phyloP scores from a whole-genome alignment of 2,113 vertebrate species.

The Tupaia chinensis region DNA sequence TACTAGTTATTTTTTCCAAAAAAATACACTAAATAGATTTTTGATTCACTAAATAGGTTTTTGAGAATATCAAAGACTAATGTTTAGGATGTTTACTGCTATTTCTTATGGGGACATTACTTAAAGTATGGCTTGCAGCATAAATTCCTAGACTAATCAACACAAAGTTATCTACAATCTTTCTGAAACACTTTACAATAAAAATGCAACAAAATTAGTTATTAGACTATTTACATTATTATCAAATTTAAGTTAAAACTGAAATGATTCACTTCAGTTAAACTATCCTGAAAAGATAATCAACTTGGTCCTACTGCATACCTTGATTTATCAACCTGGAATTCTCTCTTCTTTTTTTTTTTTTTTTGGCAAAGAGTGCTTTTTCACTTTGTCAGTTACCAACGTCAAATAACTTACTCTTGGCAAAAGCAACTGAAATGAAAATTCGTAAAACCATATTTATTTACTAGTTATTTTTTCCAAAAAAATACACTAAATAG shows the following conservation, averaged over 20 bases:
- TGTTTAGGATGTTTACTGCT: slow-evolving; percentile 18
- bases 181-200: slow-evolving; percentile 61
- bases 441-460: slow-evolving; percentile 67
- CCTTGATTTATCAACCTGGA: not conserved
- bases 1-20: slow-evolving; percentile 54
- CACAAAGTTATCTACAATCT: not conserved
- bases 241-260: slow-evolving; percentile 50
- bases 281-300: slow-evolving; percentile 33
- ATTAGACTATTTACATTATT: slow-evolving; percentile 21
- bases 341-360: not conserved
- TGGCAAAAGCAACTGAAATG: slow-evolving; percentile 95
- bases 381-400: slow-evolving; percentile 99
- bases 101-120: slow-evolving; percentile 42
- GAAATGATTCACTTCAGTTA: slow-evolving; percentile 27
- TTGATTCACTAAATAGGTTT: not conserved
- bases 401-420: slow-evolving; percentile 98
- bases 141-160: slow-evolving; percentile 43
- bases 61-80: slow-evolving; percentile 64
- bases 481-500: slow-evolving; percentile 20
- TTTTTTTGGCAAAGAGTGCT: slow-evolving; percentile 88
- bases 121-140: slow-evolving; percentile 18
- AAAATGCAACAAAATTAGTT: slow-evolving; percentile 44
- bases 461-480: slow-evolving; percentile 66
- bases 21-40: slow-evolving; percentile 28
- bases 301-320: slow-evolving; percentile 8